Evolutionary conservation across 64 coral and sea anemone species (phyloP).

Genomic region (Montipora sp.): DNA sequence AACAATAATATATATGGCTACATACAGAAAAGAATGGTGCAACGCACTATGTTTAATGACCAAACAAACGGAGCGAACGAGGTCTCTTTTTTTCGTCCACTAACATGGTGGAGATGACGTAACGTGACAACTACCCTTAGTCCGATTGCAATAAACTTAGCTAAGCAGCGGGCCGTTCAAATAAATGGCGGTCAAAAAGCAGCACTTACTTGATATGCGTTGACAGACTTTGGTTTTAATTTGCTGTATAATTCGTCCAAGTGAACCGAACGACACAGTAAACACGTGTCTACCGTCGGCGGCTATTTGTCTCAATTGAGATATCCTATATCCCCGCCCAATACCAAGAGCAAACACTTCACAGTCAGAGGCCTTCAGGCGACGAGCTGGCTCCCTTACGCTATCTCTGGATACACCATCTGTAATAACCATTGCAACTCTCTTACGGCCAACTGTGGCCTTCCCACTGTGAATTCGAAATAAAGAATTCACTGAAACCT

Average conservation of each 20-base stretch:
- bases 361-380: not conserved
- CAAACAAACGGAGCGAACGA: too few relatives aligned
- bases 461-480: not conserved
- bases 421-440: constrained; percentile 15
- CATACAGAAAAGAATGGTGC: too few relatives aligned
- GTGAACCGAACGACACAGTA: constrained; percentile 18
- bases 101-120: too few relatives aligned
- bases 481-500: not conserved
- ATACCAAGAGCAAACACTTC: constrained; percentile 39
- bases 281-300: constrained; percentile 26
- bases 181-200: not conserved
- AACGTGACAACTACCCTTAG: too few relatives aligned
- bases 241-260: constrained; percentile 8
- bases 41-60: too few relatives aligned
- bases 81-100: too few relatives aligned
- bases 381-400: not conserved
- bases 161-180: too few relatives aligned
- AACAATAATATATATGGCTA: too few relatives aligned
- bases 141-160: too few relatives aligned
- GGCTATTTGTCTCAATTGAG: constrained; percentile 36
- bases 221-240: constrained; percentile 50
- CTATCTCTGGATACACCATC: constrained; percentile 35
- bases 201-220: constrained; percentile 20
- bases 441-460: not conserved
- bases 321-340: constrained; percentile 35